Conservation (phyloP, 2,797 vertebrate species). For the Margarornis squamiger region DNA sequence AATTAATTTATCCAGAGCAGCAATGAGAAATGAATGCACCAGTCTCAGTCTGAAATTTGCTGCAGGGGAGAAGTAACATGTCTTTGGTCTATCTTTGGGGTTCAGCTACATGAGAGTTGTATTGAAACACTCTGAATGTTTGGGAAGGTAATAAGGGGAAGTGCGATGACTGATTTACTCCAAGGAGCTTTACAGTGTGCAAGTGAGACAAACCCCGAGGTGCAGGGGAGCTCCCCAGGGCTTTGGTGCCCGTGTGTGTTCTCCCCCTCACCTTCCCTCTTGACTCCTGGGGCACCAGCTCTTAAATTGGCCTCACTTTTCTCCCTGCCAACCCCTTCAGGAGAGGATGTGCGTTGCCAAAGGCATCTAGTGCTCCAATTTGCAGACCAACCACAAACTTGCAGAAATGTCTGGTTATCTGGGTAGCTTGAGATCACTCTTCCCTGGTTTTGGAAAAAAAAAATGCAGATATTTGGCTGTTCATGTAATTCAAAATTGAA, state of each 20-base stretch:
- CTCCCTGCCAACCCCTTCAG: background rate
- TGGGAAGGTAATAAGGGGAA: fast-evolving
- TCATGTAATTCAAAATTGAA: background rate
- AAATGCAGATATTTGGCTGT: background rate
- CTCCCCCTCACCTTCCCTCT: background rate
- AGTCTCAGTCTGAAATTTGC: background rate
- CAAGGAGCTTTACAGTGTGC: background rate
- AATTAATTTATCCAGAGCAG: background rate
- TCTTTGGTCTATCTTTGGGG: background rate
- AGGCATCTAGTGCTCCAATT: background rate
- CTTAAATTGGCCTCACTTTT: background rate
- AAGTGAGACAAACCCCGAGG: background rate
- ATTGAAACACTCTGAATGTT: background rate
- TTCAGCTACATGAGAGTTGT: fast-evolving
- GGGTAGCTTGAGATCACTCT: background rate
- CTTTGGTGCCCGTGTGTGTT: background rate
- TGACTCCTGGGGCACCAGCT: background rate
- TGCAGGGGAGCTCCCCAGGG: background rate
- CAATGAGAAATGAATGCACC: background rate
- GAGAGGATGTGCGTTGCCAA: background rate
- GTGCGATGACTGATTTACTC: background rate
- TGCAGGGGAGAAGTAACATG: background rate
- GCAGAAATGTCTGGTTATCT: background rate
- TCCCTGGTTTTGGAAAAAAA: background rate
- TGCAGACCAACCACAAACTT: background rate